These are phyloP conservation scores for Lophochroa leadbeateri DNA, from an alignment of 2,113 vertebrate genomes.

Conservation along the genomic window DNA sequence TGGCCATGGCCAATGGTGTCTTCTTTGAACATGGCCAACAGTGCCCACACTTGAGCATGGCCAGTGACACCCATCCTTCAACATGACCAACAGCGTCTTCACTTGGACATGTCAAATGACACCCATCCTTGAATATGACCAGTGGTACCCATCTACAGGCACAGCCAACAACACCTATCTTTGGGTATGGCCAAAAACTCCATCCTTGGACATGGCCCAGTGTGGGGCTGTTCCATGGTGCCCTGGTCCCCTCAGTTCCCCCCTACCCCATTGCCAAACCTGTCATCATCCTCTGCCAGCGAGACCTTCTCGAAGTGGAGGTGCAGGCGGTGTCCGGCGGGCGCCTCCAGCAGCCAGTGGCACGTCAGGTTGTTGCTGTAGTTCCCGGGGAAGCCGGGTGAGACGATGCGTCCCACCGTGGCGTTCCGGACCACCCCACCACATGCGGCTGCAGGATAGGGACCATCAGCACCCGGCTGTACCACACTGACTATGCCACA, in stretches of 20 bases:
- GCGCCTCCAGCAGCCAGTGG: conserved; percentile 94
- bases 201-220: neutral
- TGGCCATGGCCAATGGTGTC: neutral
- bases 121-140: neutral
- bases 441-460: conserved; percentile 81
- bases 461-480: accelerated
- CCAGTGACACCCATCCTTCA: neutral
- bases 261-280: conserved; percentile 68
- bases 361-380: conserved; percentile 99
- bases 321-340: conserved; percentile 84
- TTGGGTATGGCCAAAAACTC: accelerated
- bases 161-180: neutral
- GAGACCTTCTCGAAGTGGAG: conserved; percentile 98
- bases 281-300: conserved; percentile 96
- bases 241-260: accelerated
- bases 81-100: neutral
- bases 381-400: conserved; percentile 93
- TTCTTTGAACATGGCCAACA: neutral
- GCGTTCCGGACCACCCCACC: conserved; percentile 90
- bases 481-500: accelerated
- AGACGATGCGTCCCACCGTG: conserved; percentile 88
- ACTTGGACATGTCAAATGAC: too few relatives aligned
- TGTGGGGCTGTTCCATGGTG: neutral
- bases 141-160: too few relatives aligned
- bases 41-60: neutral